Percentiles rank a stretch among this genome's conserved stretches.
phyloP scores from a whole-genome alignment of 2,113 vertebrate species.

The Cynopterus brachyotis region DNA sequence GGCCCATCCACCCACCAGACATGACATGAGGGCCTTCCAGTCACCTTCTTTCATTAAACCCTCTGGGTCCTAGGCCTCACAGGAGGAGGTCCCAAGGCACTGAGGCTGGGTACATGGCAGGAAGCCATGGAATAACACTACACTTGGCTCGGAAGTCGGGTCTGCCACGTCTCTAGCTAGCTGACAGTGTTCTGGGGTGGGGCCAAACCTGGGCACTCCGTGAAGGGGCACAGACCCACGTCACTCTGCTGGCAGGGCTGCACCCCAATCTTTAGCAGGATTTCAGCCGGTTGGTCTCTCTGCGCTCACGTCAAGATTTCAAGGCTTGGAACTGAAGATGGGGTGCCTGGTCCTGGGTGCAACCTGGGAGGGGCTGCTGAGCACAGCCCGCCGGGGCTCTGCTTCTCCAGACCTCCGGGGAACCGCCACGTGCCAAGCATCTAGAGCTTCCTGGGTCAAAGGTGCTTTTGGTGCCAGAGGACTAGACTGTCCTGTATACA shows the following conservation, averaged over 20 bases:
- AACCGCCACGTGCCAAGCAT: not conserved
- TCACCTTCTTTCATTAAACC: not conserved
- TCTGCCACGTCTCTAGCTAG: not conserved
- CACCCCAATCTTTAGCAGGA: not conserved
- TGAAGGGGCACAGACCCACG: not conserved
- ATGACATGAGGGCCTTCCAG: not conserved
- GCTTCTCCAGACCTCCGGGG: not conserved
- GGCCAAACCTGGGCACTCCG: not conserved
- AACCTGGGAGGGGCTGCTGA: not conserved
- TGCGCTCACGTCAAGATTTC: slow-evolving; percentile 12
- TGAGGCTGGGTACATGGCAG: not conserved
- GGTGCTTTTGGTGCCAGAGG: not conserved
- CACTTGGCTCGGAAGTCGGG: not conserved
- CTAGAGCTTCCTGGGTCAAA: not conserved
- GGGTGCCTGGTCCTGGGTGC: not conserved
- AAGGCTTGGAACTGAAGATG: not conserved
- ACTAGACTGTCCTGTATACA: not conserved
- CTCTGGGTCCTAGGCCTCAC: not conserved
- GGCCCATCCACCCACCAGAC: not conserved
- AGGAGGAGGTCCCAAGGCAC: not conserved
- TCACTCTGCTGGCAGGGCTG: not conserved
- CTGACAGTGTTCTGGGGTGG: not conserved
- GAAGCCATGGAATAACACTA: not conserved
- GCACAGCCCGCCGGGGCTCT: not conserved
- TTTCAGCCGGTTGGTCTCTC: not conserved